A percentile compares a stretch with the other conserved stretches of the same genome.
Conservation (phyloP, 2,113 vertebrate genomes). For the Ictalurus furcatus region DNA sequence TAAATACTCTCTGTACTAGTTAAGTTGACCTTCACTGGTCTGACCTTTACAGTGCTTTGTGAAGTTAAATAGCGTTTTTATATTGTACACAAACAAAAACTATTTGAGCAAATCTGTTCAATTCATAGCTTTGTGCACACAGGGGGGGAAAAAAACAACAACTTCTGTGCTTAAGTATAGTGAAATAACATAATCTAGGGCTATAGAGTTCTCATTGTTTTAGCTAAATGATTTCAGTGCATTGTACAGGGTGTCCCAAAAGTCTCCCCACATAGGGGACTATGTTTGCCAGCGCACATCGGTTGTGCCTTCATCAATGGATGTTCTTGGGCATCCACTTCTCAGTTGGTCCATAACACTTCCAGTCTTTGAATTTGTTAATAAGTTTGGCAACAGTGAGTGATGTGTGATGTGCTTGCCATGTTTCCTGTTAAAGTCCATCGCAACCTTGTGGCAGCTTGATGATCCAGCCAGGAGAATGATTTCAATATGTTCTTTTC, state of each 20-base stretch:
- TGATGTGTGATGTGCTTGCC: too few relatives aligned
- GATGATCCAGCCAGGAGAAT: too few relatives aligned
- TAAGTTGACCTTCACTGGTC: background rate
- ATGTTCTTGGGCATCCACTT: too few relatives aligned
- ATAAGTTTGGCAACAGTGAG: too few relatives aligned
- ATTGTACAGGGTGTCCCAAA: background rate
- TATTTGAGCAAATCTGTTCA: background rate
- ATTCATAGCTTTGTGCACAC: background rate
- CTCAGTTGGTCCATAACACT: too few relatives aligned
- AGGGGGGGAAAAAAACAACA: background rate
- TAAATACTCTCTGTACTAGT: background rate
- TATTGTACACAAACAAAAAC: background rate
- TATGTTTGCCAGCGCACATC: too few relatives aligned
- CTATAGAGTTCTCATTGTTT: background rate
- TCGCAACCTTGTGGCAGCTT: too few relatives aligned
- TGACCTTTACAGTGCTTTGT: background rate
- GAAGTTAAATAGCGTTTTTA: background rate
- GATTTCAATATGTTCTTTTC: too few relatives aligned
- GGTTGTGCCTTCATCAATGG: too few relatives aligned
- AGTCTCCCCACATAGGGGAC: too few relatives aligned
- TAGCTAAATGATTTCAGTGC: background rate
- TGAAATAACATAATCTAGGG: background rate
- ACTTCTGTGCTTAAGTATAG: background rate
- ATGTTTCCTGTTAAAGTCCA: too few relatives aligned
- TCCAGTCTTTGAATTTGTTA: too few relatives aligned